Percentiles rank a stretch among this genome's conserved stretches.
phyloP scores from a whole-genome alignment of 2,888 invertebrate genomes.

The Mesoligia furuncula region DNA sequence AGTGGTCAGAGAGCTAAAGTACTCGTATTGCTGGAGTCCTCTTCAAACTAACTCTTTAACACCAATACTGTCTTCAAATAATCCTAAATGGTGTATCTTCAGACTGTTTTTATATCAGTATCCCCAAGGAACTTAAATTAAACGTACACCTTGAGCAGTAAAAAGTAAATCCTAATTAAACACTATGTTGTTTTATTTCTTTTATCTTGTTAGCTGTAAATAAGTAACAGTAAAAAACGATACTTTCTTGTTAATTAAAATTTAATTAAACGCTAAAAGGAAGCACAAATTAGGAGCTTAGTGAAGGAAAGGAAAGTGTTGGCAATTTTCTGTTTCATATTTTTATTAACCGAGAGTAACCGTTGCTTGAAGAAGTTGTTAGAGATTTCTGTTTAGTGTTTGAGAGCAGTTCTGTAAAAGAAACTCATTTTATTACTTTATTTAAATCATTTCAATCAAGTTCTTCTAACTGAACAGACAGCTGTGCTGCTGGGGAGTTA shows the following conservation, averaged over 20 bases:
- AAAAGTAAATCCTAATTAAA: constrained; percentile 30
- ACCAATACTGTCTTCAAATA: neutral
- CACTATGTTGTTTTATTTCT: constrained; percentile 22
- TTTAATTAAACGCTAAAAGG: constrained; percentile 20
- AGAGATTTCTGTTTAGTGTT: neutral
- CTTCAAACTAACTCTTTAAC: neutral
- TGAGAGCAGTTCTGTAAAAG: neutral
- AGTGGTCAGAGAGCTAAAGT: neutral
- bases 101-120: neutral
- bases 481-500: neutral
- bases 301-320: neutral
- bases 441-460: too few relatives aligned
- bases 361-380: neutral
- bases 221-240: neutral
- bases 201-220: constrained; percentile 9
- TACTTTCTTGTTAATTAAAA: constrained; percentile 13
- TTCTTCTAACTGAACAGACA: neutral
- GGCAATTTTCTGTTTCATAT: constrained; percentile 1
- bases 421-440: neutral
- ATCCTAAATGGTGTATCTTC: neutral
- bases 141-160: neutral
- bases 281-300: constrained; percentile 32
- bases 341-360: constrained; percentile 9
- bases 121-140: neutral
- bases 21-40: neutral